Evolutionary conservation across 1,140 invertebrate species (phyloP).

Genomic region (Brachionus angularis): DNA sequence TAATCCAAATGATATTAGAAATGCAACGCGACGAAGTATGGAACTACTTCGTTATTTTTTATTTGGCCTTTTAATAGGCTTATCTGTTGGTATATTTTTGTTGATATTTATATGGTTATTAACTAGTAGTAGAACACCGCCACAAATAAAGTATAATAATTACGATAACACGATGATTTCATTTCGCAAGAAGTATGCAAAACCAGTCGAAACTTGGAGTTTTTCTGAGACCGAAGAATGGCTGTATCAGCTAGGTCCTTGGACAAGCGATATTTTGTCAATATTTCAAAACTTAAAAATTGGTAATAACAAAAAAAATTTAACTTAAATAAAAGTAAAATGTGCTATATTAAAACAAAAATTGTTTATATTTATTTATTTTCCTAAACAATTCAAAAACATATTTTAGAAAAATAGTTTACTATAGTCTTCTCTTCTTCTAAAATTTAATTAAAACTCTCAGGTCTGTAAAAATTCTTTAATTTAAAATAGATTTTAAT

Average conservation of each 20-base stretch:
- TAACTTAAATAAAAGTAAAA: too few relatives aligned
- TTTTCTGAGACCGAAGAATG: constrained; percentile 3
- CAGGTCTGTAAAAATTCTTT: too few relatives aligned
- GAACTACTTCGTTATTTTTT: not conserved
- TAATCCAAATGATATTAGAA: not conserved
- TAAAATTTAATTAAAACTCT: too few relatives aligned
- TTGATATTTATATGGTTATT: not conserved
- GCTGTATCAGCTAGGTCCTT: constrained; percentile 26
- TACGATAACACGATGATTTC: too few relatives aligned
- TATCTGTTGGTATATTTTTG: not conserved
- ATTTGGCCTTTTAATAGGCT: not conserved
- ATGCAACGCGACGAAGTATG: not conserved
- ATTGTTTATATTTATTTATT: too few relatives aligned
- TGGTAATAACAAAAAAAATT: too few relatives aligned
- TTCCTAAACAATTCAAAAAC: too few relatives aligned
- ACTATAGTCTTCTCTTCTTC: too few relatives aligned
- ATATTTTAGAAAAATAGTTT: too few relatives aligned
- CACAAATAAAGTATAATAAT: too few relatives aligned
- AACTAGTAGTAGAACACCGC: not conserved
- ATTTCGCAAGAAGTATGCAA: not conserved
- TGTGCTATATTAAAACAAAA: too few relatives aligned
- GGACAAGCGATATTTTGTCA: constrained; percentile 13
- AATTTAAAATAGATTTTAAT: too few relatives aligned
- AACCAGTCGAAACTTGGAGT: not conserved
- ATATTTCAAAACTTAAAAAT: not conserved